Evolutionary conservation across 2,113 vertebrate genomes (phyloP).

Genomic region (Tachuris rubrigastra): DNA sequence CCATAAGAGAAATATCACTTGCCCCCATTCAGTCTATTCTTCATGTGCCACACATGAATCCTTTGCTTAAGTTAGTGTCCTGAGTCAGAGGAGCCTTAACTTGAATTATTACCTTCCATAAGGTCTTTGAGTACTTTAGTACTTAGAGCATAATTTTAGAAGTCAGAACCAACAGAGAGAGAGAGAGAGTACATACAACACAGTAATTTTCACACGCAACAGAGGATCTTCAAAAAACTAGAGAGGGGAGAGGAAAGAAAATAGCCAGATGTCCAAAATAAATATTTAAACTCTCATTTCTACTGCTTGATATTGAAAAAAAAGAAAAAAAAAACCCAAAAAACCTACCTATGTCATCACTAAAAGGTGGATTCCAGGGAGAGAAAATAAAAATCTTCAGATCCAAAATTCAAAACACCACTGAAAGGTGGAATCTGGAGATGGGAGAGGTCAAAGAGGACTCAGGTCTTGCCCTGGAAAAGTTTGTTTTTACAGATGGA

Average conservation of each 20-base stretch:
- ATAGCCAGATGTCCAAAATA: not conserved
- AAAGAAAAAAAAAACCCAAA: not conserved
- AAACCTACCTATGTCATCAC: not conserved
- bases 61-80: not conserved
- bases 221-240: not conserved
- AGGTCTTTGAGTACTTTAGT: not conserved
- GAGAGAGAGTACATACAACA: not conserved
- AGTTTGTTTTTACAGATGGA: not conserved
- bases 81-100: not conserved
- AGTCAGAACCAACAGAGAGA: not conserved
- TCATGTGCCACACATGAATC: not conserved
- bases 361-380: not conserved
- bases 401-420: not conserved
- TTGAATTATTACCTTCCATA: constrained; percentile 8
- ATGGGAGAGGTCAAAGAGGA: not conserved
- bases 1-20: not conserved
- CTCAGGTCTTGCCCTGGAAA: not conserved
- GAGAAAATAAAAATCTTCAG: not conserved
- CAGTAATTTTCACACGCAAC: not conserved
- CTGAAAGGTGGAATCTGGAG: not conserved
- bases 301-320: not conserved
- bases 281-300: not conserved
- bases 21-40: not conserved
- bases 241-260: not conserved
- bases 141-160: not conserved